Percentiles rank a stretch among this genome's conserved stretches.
Evolutionary conservation across 2,888 invertebrate species (phyloP).

Genomic region (Eupithecia tripunctaria): DNA sequence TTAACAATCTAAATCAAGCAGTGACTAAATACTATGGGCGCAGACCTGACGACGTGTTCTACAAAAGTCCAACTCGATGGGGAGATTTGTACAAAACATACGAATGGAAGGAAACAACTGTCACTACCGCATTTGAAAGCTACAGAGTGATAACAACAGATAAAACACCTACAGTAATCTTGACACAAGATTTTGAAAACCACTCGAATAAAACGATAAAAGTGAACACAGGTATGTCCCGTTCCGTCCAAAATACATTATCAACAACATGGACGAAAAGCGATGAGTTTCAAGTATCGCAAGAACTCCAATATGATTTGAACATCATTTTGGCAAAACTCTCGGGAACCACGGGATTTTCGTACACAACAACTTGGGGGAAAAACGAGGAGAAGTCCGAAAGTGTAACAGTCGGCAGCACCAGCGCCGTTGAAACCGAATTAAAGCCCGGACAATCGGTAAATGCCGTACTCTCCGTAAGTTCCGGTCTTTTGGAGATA

Average conservation of each 20-base stretch:
- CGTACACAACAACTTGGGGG: slow-evolving; percentile 65
- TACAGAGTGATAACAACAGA: slow-evolving; percentile 53
- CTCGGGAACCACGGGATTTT: slow-evolving; percentile 60
- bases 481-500: slow-evolving; percentile 60
- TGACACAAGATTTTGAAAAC: slow-evolving; percentile 69
- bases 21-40: slow-evolving; percentile 57
- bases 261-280: slow-evolving; percentile 64
- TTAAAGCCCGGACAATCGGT: slow-evolving; percentile 65
- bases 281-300: slow-evolving; percentile 59
- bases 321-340: slow-evolving; percentile 64
- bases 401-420: slow-evolving; percentile 62
- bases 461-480: slow-evolving; percentile 66
- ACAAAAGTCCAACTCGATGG: slow-evolving; percentile 74
- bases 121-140: slow-evolving; percentile 58
- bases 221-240: slow-evolving; percentile 70
- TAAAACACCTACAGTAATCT: slow-evolving; percentile 55
- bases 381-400: slow-evolving; percentile 65
- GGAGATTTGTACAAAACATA: slow-evolving; percentile 68
- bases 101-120: slow-evolving; percentile 66
- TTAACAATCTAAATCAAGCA: slow-evolving; percentile 53
- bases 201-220: slow-evolving; percentile 62
- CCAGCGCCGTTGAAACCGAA: slow-evolving; percentile 66
- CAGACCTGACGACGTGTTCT: slow-evolving; percentile 57
- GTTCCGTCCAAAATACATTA: slow-evolving; percentile 66
- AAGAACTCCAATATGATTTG: slow-evolving; percentile 66